Evolutionary conservation across 2,888 invertebrate species (phyloP), one percentile per base, ranked within the genome.

Genomic region (Pseudoips prasinana): DNA sequence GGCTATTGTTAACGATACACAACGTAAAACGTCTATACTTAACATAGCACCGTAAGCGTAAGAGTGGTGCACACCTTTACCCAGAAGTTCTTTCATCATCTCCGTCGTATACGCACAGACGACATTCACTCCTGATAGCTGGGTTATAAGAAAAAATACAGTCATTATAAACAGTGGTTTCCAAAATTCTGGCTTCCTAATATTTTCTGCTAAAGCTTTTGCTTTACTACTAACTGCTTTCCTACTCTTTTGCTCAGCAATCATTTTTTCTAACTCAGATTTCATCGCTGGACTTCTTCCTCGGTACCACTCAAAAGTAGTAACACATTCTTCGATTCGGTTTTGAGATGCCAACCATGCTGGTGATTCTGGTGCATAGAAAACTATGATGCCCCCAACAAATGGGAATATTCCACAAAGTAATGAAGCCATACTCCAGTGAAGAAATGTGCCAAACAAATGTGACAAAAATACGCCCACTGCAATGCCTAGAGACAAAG

Each of bases 51-150:
- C 64, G 41, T 93, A 92, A 3, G 92, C 90, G 60, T 92, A 81
- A 1, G 62, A 63, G 10, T 61, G 63, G 8, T 92, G 83, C 1
- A 63, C 58, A 20, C 59, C 62, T 7, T 78, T 80, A 1, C 91
- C 90, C 2, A 92, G 90, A 0, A 94, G 81, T 24, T 86, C 88
- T 33, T 90, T 78, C 78, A 94, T 90, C 58, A 94, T 91, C 27
- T 90, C 87, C 1, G 93, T 92, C 0, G 93, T 92, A 55, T 94
- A 94, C 1, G 93, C 94, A 25, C 92, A 91, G 10, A 94, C 89
- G 0, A 93, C 93, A 56, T 94, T 94, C 3, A 93, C 90, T 10
- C 94, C 94, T 6, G 92, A 91, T 39, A 94, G 89, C 63, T 94
- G 94, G 5, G 92, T 91, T 24, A 92, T 90, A 1, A 91, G 79